Percentiles rank a stretch among this genome's conserved stretches.
Evolutionary conservation across 2,797 vertebrate species (phyloP).

Genomic region (Adrianichthys oophorus): DNA sequence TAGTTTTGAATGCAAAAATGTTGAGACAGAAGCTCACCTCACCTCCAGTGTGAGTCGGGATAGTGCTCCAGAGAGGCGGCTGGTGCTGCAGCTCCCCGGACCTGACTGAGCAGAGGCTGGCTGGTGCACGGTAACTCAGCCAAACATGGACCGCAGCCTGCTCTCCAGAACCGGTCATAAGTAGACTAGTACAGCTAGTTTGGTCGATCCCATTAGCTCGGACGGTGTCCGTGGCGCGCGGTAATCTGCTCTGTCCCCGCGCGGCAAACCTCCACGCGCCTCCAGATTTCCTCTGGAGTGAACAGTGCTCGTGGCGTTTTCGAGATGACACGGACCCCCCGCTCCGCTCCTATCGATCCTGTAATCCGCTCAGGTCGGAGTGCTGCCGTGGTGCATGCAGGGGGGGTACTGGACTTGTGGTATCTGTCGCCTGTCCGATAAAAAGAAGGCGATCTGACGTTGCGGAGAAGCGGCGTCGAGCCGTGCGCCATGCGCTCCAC

Average conservation of each 20-base stretch:
- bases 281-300: constrained; percentile 8
- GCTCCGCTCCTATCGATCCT: neutral
- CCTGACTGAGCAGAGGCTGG: constrained; percentile 39
- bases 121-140: constrained; percentile 17
- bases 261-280: constrained; percentile 39
- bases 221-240: constrained; percentile 10
- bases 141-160: constrained; percentile 18
- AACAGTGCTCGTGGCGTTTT: constrained; percentile 18
- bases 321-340: constrained; percentile 9
- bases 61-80: constrained; percentile 23
- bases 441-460: constrained; percentile 43
- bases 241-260: constrained; percentile 27
- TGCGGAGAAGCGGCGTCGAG: constrained; percentile 62
- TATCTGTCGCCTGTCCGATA: constrained; percentile 42
- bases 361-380: constrained; percentile 38
- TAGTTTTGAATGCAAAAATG: neutral
- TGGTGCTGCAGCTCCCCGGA: constrained; percentile 43
- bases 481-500: constrained; percentile 54
- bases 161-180: constrained; percentile 2
- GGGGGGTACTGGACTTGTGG: constrained; percentile 42
- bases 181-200: constrained; percentile 20
- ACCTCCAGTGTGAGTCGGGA: constrained; percentile 38
- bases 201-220: constrained; percentile 30
- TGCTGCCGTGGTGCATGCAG: constrained; percentile 19
- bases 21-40: constrained; percentile 1